Base-by-base conservation (phyloP, 23 tunicate species). In the Styela plicata region DNA sequence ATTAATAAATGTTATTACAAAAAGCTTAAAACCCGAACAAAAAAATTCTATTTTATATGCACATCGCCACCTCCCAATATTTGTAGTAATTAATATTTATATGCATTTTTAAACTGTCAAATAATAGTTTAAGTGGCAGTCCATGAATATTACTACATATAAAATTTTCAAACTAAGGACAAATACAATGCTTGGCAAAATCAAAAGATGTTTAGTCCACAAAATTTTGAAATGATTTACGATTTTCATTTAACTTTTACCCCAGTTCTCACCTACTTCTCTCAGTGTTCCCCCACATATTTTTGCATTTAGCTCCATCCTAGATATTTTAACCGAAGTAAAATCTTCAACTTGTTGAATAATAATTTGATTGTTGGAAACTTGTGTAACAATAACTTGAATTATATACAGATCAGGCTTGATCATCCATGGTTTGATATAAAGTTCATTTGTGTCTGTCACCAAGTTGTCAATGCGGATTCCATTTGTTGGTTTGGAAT, bases 291-390 rank as follows among this genome's bases (percentile, higher is more conserved):
- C 71, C 31, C 71, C 31, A 67, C 71, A 67, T 67, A 67, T 67
- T 29, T 67, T 22, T 25, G 71, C 71, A 67, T 67, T 67, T 29
- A 67, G 24, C 16, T 67, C 31, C 31, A 67, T 29, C 16, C 31
- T 29, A 18, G 71, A 16, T 25, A 67, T 29, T 67, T 29, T 1
- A 67, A 67, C 24, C 22, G 71, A 67, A 18, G 71, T 67, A 29
- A 67, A 67, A 67, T 67, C 71, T 67, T 1, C 31, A 27, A 67
- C 31, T 67, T 67, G 71, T 67, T 67, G 71, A 67, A 67, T 29
- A 25, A 25, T 19, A 67, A 67, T 29, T 29, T 22, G 24, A 67
- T 0, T 67, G 30, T 29, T 67, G 31, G 16, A 13, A 29, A 67
- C 71, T 1, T 25, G 31, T 18, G 71, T 67, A 25, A 67, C 71